Base-by-base conservation (phyloP, 2,797 vertebrate species). In the Mareca strepera region DNA sequence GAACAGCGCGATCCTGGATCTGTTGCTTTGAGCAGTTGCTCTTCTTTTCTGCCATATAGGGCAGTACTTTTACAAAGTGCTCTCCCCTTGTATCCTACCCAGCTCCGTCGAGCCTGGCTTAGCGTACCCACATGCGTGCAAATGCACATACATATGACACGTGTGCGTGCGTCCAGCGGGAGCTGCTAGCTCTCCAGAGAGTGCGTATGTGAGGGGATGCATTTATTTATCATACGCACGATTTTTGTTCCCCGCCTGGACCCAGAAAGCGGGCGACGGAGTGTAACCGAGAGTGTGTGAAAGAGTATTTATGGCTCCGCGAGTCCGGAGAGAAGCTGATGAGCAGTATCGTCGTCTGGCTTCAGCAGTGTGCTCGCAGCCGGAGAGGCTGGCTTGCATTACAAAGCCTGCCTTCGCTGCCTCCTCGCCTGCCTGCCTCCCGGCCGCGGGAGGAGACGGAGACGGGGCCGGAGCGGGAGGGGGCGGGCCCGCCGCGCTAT, bases 401-500 rank as follows among this genome's bases (percentile, higher is more conserved):
- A 95, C 96, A 96, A 96, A 95, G 94, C 91, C 90, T 92, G 93
- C 63, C 48, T 82, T 56, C 86, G 29, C 12, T 77, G 64, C 46
- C 29, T 75, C 17, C 50, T 14, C n/a, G n/a, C 63, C 74, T 53
- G 50, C 25, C 88, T 62, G 60, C 72, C 92, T 37, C 92, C 86
- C 76, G 77, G 72, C 90, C 87, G 80, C 88, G 77, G 91, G 76
- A 90, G 58, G 52, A 82, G 83, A 82, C 43, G 75, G 66, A 82
- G 83, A 82, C 43, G 75, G 66, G 80, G 90, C 92, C 52, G 86
- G 48, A 82, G 94, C 44, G 78, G 91, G 94, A 80, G 95, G 97
- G 98, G 99, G 98, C 98, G 99, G 98, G 98, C 98, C 98, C 97
- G 96, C 79, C 88, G 74, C 91, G 96, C 98, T 98, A 99, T 99